Conservation (phyloP, 2,888 invertebrate species). For the Parasteatoda lunata region DNA sequence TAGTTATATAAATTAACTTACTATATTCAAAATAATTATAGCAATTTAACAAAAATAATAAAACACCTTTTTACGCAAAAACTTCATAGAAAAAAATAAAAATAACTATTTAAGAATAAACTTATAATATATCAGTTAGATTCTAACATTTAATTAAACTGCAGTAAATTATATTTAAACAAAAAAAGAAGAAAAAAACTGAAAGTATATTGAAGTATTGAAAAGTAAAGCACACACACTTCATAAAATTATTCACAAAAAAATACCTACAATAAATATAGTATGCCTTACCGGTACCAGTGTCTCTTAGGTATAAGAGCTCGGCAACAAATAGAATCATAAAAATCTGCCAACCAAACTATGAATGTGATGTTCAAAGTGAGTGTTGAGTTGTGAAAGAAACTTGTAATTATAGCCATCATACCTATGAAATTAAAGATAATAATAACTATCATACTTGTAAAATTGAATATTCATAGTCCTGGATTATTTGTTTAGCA, state of each 20-base stretch:
- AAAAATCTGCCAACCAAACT: conserved; percentile 99
- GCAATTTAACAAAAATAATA: background rate
- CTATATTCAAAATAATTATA: background rate
- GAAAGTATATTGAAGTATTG: background rate
- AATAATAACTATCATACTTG: no score
- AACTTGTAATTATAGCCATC: conserved; percentile 99
- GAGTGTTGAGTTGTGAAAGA: conserved; percentile 98
- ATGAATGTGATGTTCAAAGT: conserved; percentile 90
- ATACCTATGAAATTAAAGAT: conserved; percentile 84
- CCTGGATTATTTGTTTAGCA: no score
- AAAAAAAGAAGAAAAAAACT: no score
- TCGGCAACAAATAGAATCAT: conserved; percentile 98
- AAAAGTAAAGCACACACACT: background rate
- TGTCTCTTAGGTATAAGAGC: conserved; percentile 94
- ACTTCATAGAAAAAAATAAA: background rate
- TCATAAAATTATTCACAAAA: conserved; percentile 26
- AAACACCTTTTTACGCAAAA: no score
- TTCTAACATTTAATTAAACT: background rate
- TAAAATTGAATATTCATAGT: no score
- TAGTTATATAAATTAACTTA: background rate
- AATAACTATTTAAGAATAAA: background rate
- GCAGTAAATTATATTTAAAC: background rate
- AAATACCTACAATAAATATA: background rate
- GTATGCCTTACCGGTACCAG: conserved; percentile 91
- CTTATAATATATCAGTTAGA: background rate